Evolutionary conservation across 1,140 invertebrate genomes (phyloP).

Genomic region (Conus betulinus): DNA sequence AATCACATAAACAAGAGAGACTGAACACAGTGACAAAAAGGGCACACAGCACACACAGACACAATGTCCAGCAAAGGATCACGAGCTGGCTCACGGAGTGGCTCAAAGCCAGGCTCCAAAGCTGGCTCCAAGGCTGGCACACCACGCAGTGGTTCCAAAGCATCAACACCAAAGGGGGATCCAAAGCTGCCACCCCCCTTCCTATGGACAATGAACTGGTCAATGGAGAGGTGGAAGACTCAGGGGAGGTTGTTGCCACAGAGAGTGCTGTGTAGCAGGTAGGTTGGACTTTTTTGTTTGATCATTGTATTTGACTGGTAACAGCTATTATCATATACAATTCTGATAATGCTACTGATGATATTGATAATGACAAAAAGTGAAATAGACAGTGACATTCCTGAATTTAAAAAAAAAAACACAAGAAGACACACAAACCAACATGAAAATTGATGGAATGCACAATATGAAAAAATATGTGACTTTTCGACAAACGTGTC

Average conservation of each 20-base stretch:
- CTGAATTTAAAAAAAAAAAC: no score
- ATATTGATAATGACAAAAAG: no score
- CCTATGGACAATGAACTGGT: slow-evolving; percentile 36
- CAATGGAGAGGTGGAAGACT: slow-evolving; percentile 14
- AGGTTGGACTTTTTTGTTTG: not conserved
- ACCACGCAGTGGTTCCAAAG: slow-evolving; percentile 52
- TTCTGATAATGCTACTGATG: no score
- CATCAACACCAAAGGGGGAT: slow-evolving; percentile 57
- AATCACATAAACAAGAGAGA: not conserved
- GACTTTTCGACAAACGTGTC: no score
- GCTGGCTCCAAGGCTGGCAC: slow-evolving; percentile 47
- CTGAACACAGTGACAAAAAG: not conserved
- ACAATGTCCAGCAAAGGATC: slow-evolving; percentile 36
- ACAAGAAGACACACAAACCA: no score
- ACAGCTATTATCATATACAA: not conserved
- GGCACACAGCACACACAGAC: not conserved
- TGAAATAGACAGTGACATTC: no score
- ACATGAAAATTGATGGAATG: no score
- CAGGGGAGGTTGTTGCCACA: not conserved
- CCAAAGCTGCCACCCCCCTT: slow-evolving; percentile 62
- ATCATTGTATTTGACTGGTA: not conserved
- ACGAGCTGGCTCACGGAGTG: slow-evolving; percentile 33
- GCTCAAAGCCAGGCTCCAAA: slow-evolving; percentile 50
- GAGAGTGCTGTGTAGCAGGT: not conserved
- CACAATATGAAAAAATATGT: no score